Percentiles rank a stretch among this genome's conserved stretches.
These are phyloP conservation scores for Temnothorax longispinosus DNA, from an alignment of 1,140 invertebrate species.

Conservation along the genomic window DNA sequence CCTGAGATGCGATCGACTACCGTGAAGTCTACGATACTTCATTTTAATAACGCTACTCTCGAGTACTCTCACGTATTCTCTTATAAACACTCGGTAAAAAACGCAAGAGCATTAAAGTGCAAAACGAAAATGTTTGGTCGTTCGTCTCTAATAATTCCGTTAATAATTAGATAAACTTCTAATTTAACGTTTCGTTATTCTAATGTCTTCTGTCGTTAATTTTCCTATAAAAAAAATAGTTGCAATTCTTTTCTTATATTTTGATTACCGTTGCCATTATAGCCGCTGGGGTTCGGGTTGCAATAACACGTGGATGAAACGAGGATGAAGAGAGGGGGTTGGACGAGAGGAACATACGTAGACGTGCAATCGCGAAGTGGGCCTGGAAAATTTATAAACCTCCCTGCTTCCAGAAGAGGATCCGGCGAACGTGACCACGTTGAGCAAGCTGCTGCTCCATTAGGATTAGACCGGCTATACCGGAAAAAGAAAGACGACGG, in stretches of 20 bases:
- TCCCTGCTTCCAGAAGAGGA: conserved; percentile 41
- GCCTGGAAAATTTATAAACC: conserved; percentile 54
- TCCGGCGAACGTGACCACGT: conserved; percentile 55
- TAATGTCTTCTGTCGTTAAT: not conserved
- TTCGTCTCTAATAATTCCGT: not conserved
- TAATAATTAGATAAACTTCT: not conserved
- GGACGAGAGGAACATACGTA: not conserved
- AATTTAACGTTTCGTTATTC: not conserved
- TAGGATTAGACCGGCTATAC: conserved; percentile 51
- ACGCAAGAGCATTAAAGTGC: not conserved
- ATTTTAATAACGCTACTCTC: conserved; percentile 8
- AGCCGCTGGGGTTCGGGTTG: not conserved
- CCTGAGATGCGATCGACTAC: not conserved
- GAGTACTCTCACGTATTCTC: not conserved
- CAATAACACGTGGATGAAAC: not conserved
- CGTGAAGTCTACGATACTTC: not conserved
- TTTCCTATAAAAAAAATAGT: not conserved
- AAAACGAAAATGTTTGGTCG: not conserved
- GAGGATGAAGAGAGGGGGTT: not conserved
- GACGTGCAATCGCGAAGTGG: conserved; percentile 39
- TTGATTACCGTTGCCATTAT: not conserved
- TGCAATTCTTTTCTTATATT: not conserved
- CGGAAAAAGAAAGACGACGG: conserved; percentile 45
- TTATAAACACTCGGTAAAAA: conserved; percentile 1
- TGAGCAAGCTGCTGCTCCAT: conserved; percentile 56